Evolutionary conservation across 2,797 vertebrate genomes (phyloP).

Genomic region (Ceyx erithaca): DNA sequence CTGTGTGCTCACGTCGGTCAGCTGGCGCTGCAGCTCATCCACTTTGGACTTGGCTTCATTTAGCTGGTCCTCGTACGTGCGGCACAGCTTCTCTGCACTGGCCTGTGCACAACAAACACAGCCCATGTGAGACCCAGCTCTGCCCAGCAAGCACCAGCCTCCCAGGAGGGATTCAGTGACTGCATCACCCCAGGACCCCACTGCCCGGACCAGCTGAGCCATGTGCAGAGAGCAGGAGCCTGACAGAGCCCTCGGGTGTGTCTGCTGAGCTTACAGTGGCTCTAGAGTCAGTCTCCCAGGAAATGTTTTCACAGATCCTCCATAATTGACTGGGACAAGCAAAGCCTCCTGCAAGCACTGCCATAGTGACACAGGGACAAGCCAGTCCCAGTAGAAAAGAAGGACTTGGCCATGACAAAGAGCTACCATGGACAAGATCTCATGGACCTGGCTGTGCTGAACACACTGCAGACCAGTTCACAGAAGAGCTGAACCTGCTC

Average conservation of each 20-base stretch:
- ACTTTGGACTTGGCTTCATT: constrained; percentile 89
- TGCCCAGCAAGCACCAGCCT: fast-evolving
- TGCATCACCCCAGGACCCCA: background rate
- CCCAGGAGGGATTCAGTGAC: background rate
- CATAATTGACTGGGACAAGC: background rate
- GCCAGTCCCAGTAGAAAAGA: background rate
- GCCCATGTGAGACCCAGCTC: background rate
- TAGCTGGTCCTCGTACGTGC: constrained; percentile 91
- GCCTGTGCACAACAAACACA: constrained; percentile 76
- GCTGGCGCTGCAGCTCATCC: constrained; percentile 91
- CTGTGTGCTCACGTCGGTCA: constrained; percentile 83
- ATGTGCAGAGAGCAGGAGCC: background rate
- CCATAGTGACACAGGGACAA: background rate
- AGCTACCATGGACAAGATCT: background rate
- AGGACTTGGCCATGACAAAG: background rate
- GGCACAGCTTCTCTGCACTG: constrained; percentile 88
- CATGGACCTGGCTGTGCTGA: fast-evolving
- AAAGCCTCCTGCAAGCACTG: background rate
- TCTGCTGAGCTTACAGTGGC: background rate
- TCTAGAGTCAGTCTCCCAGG: background rate
- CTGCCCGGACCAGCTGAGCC: background rate
- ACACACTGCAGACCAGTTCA: fast-evolving
- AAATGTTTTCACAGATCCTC: background rate
- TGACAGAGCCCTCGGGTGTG: background rate
- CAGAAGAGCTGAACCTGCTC: background rate